These are phyloP conservation scores for Noctua fimbriata DNA, from an alignment of 2,888 invertebrate genomes.

Conservation along the genomic window DNA sequence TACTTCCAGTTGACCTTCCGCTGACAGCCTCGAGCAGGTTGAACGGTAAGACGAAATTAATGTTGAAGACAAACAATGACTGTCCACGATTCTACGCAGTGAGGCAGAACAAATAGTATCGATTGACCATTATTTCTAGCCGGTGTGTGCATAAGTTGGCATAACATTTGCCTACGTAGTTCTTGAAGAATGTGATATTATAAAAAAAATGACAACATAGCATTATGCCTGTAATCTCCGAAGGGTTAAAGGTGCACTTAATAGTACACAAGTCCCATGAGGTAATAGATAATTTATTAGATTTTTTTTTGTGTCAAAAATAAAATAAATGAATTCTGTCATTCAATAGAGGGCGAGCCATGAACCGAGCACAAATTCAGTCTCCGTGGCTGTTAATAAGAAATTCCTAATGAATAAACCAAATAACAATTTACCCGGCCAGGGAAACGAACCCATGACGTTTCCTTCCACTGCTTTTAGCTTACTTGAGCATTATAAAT, in stretches of 20 bases:
- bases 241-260: neutral
- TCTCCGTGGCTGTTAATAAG: neutral
- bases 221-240: neutral
- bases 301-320: neutral
- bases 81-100: neutral
- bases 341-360: neutral
- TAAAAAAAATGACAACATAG: neutral
- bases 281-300: too few relatives aligned
- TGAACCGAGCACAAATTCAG: neutral
- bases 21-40: conserved; percentile 22
- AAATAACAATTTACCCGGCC: neutral
- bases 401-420: neutral
- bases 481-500: neutral
- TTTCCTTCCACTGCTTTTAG: neutral
- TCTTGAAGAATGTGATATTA: neutral
- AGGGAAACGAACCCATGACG: neutral
- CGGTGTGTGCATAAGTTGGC: neutral
- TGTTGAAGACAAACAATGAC: conserved; percentile 21
- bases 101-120: conserved; percentile 20
- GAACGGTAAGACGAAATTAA: neutral
- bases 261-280: neutral
- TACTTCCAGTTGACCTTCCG: conserved; percentile 6
- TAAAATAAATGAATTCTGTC: neutral
- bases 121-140: conserved; percentile 7
- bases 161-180: neutral